A percentile compares a stretch with the other conserved stretches of the same genome.
Conservation (phyloP, 2,797 vertebrate genomes). For the Paramormyrops hopkinsi region DNA sequence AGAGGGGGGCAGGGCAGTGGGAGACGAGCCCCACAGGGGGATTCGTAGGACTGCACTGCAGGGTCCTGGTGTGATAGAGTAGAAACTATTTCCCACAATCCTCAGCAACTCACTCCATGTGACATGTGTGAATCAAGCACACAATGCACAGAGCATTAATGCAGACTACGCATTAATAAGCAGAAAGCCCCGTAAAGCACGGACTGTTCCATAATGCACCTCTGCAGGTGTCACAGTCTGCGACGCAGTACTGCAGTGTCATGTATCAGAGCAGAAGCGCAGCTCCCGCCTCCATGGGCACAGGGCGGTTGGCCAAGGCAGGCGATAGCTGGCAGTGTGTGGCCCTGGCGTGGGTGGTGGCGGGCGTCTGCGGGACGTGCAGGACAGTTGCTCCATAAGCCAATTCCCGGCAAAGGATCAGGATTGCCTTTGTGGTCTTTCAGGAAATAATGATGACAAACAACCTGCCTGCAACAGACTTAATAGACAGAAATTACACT, state of each 20-base stretch:
- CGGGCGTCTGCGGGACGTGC: not conserved
- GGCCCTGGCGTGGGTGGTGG: not conserved
- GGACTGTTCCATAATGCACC: not conserved
- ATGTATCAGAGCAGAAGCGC: not conserved
- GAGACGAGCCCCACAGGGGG: not conserved
- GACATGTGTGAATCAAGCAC: not conserved
- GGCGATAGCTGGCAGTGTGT: not conserved
- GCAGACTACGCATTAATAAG: not conserved
- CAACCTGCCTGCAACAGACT: not conserved
- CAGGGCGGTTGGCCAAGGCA: not conserved
- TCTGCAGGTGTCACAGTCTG: not conserved
- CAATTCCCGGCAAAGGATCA: not conserved
- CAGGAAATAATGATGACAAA: not conserved
- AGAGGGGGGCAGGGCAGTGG: not conserved
- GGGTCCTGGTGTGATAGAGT: not conserved
- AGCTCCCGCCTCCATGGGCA: not conserved
- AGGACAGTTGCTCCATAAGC: not conserved
- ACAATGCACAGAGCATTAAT: not conserved
- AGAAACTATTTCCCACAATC: not conserved
- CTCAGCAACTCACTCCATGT: not conserved
- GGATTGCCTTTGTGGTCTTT: not conserved
- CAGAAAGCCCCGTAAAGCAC: not conserved
- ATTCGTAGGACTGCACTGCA: not conserved
- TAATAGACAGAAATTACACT: not conserved
- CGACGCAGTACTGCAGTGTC: not conserved